phyloP scores from a whole-genome alignment of 1,140 invertebrate genomes.

The Drosophila lacteicornis region DNA sequence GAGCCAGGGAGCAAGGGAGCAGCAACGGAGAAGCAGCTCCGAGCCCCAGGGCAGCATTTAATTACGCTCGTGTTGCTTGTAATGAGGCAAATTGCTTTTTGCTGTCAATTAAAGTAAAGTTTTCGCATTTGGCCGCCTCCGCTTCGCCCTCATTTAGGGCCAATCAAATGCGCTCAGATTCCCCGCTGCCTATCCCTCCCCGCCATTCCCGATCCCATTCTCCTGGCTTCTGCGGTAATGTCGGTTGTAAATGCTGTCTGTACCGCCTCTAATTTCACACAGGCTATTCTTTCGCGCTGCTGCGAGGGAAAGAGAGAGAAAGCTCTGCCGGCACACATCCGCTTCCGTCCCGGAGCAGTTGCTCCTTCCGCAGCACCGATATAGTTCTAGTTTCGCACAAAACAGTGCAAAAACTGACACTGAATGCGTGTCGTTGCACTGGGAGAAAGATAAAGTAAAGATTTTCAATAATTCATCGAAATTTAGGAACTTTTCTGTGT shows the following conservation, averaged over 20 bases:
- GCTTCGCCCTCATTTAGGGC: conserved; percentile 45
- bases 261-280: conserved; percentile 41
- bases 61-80: conserved; percentile 79
- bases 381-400: conserved; percentile 53
- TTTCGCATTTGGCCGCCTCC: conserved; percentile 61
- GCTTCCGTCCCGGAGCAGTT: conserved; percentile 64
- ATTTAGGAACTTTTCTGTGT: too few relatives aligned
- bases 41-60: conserved; percentile 69
- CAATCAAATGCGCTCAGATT: conserved; percentile 64
- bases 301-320: background rate
- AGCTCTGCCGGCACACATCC: conserved; percentile 39
- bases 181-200: background rate
- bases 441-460: background rate
- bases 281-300: conserved; percentile 22
- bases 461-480: too few relatives aligned
- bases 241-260: conserved; percentile 58
- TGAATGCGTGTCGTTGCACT: conserved; percentile 27
- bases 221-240: conserved; percentile 58
- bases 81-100: conserved; percentile 82
- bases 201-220: background rate
- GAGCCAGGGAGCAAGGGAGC: conserved; percentile 1
- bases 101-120: conserved; percentile 82
- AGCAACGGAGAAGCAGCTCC: conserved; percentile 20
- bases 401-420: conserved; percentile 43
- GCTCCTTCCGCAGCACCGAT: conserved; percentile 40